A percentile compares a stretch with the other conserved stretches of the same genome.
These are phyloP conservation scores for Geophilus truncorum DNA, from an alignment of 2,888 invertebrate genomes.

Conservation along the genomic window DNA sequence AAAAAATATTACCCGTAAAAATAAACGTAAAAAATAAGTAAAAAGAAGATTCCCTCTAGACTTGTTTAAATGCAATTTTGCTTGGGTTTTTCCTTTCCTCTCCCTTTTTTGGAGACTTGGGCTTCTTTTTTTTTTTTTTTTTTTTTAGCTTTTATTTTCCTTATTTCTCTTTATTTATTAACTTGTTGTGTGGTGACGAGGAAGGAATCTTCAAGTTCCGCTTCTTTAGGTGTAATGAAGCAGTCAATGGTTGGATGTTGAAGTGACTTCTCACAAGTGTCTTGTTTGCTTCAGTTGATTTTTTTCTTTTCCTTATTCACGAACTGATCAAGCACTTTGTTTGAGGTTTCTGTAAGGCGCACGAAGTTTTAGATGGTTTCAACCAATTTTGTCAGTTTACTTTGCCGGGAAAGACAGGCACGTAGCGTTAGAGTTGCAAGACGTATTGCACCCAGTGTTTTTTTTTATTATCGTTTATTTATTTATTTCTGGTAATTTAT, in stretches of 20 bases:
- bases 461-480: too few relatives aligned
- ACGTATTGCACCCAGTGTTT: too few relatives aligned
- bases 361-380: too few relatives aligned
- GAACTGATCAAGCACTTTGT: neutral
- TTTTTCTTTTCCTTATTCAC: neutral
- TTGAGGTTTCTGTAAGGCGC: too few relatives aligned
- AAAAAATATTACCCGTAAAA: neutral
- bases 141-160: neutral
- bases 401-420: too few relatives aligned
- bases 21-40: neutral
- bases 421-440: too few relatives aligned
- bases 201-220: slow-evolving; percentile 7
- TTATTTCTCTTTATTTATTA: slow-evolving; percentile 8
- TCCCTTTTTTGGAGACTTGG: neutral
- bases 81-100: neutral
- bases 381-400: too few relatives aligned
- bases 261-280: neutral
- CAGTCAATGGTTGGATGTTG: neutral
- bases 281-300: neutral
- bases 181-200: slow-evolving; percentile 18
- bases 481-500: too few relatives aligned
- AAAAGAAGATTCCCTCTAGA: neutral
- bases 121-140: neutral
- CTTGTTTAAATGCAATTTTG: neutral
- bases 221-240: slow-evolving; percentile 18